phyloP scores from a whole-genome alignment of 1,140 invertebrate genomes.

The Tetramorium alpestre region DNA sequence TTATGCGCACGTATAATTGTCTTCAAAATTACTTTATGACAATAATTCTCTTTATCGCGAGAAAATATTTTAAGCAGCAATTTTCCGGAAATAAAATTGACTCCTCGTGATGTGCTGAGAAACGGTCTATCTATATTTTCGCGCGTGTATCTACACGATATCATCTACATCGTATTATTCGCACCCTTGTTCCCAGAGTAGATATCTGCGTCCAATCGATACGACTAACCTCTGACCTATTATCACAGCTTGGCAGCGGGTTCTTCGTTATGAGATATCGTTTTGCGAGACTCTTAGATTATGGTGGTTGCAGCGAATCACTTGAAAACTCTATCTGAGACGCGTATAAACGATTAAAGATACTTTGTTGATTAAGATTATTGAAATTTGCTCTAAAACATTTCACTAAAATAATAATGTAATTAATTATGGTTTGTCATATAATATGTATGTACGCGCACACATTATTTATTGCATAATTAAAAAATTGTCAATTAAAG shows the following conservation, averaged over 20 bases:
- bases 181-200: constrained; percentile 62
- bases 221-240: constrained; percentile 74
- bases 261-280: constrained; percentile 68
- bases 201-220: constrained; percentile 72
- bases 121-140: constrained; percentile 45
- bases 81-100: constrained; percentile 42
- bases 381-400: background rate
- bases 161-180: constrained; percentile 57
- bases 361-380: background rate
- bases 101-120: background rate
- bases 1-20: background rate
- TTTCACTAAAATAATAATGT: background rate
- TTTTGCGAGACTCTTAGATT: constrained; percentile 67
- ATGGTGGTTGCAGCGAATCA: constrained; percentile 37
- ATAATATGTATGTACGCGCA: background rate
- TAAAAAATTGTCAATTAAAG: background rate
- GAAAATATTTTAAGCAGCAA: background rate
- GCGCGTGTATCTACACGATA: constrained; percentile 40
- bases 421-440: constrained; percentile 3
- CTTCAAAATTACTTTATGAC: background rate
- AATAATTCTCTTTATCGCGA: background rate
- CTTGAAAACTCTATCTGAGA: constrained; percentile 54
- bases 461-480: background rate
- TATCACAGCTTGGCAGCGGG: constrained; percentile 62
- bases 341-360: constrained; percentile 51